These are phyloP conservation scores for Trypoxylus dichotomus DNA, from an alignment of 1,140 invertebrate species.

Conservation along the genomic window DNA sequence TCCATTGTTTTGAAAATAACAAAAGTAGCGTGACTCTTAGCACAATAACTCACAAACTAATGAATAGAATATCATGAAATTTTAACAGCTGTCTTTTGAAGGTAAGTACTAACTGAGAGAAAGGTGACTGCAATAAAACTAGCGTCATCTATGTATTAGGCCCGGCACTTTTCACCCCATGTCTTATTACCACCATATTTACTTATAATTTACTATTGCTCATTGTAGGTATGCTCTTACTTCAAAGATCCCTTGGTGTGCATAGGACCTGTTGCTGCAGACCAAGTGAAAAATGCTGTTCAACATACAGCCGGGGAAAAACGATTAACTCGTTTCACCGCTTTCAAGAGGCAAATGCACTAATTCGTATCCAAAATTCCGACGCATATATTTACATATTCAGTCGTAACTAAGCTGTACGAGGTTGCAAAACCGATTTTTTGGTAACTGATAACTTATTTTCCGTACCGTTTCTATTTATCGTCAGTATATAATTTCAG, in stretches of 20 bases:
- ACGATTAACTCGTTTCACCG: constrained; percentile 63
- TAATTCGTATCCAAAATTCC: constrained; percentile 45
- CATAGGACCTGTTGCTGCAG: constrained; percentile 80
- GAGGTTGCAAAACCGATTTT: constrained; percentile 10
- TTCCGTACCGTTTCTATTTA: neutral
- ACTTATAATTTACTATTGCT: neutral
- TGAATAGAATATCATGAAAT: too few species aligned
- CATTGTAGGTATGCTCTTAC: constrained; percentile 77
- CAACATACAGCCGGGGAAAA: constrained; percentile 81
- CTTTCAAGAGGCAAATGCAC: constrained; percentile 58
- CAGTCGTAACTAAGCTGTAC: constrained; percentile 23
- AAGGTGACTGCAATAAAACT: too few species aligned
- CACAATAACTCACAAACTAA: too few species aligned
- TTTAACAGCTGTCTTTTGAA: too few species aligned
- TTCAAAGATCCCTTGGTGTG: constrained; percentile 88
- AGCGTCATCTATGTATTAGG: too few species aligned
- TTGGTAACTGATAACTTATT: constrained; percentile 4
- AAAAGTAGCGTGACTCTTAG: too few species aligned
- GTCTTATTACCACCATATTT: too few species aligned
- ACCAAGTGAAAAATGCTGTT: constrained; percentile 66
- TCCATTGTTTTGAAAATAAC: too few species aligned
- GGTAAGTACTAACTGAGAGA: too few species aligned
- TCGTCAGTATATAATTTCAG: constrained; percentile 8
- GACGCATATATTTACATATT: neutral
- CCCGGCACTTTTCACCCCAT: too few species aligned